Conservation (phyloP, 2,888 invertebrate genomes). For the Phasia obesa region DNA sequence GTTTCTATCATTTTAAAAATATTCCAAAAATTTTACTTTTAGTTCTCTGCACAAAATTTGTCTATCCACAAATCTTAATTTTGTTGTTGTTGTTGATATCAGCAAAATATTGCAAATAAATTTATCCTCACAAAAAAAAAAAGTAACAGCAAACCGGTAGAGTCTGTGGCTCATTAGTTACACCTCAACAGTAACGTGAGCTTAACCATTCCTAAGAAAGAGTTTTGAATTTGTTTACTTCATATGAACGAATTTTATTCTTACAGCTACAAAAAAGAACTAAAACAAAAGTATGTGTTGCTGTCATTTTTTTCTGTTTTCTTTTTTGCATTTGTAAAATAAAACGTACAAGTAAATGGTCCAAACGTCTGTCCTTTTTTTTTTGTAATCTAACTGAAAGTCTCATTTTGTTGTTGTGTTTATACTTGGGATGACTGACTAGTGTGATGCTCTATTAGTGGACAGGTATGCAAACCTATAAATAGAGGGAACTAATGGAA, state of each 20-base stretch:
- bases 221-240: constrained; percentile 35
- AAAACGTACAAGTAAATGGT: constrained; percentile 15
- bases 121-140: constrained; percentile 18
- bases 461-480: constrained; percentile 59
- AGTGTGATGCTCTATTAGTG: constrained; percentile 65
- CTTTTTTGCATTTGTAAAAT: constrained; percentile 21
- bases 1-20: background rate
- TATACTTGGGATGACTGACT: background rate
- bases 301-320: constrained; percentile 7
- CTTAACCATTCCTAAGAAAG: constrained; percentile 49
- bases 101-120: constrained; percentile 47
- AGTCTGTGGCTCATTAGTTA: constrained; percentile 62
- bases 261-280: constrained; percentile 18
- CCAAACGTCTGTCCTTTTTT: background rate
- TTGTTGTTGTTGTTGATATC: constrained; percentile 6
- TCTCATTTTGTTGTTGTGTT: constrained; percentile 36
- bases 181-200: constrained; percentile 66
- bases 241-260: constrained; percentile 1
- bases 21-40: constrained; percentile 24
- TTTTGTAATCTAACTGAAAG: constrained; percentile 38
- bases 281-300: background rate
- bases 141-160: constrained; percentile 59
- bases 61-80: background rate
- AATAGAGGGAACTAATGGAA: constrained; percentile 18
- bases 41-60: background rate